phyloP scores from a whole-genome alignment of 1,140 invertebrate genomes.

The Micrasema longulum region DNA sequence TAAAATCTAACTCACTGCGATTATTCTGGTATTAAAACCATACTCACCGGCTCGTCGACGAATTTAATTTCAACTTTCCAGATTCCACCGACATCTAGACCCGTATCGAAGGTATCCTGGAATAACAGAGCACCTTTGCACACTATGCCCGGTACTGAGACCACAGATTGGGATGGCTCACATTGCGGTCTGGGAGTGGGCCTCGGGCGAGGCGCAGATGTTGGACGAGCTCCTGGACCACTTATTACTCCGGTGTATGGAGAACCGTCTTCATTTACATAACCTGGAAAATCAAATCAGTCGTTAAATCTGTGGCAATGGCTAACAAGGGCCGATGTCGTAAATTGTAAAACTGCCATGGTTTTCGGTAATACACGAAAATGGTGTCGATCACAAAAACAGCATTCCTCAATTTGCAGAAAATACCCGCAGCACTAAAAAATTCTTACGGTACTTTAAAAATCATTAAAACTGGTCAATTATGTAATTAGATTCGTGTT shows the following conservation, averaged over 20 bases:
- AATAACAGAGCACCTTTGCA: conserved; percentile 69
- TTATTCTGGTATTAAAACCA: conserved; percentile 21
- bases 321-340: too few species aligned
- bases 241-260: neutral
- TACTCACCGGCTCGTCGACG: conserved; percentile 62
- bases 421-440: too few species aligned
- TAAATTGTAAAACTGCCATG: too few species aligned
- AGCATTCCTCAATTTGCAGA: too few species aligned
- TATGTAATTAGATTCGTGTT: too few species aligned
- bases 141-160: conserved; percentile 59
- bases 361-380: too few species aligned
- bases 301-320: too few species aligned
- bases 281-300: conserved; percentile 22
- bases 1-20: too few species aligned
- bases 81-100: conserved; percentile 60
- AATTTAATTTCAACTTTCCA: conserved; percentile 62
- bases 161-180: conserved; percentile 57
- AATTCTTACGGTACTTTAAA: too few species aligned
- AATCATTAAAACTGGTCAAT: too few species aligned
- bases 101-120: conserved; percentile 66
- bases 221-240: neutral
- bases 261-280: conserved; percentile 42
- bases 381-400: too few species aligned
- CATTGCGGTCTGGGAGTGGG: conserved; percentile 12
- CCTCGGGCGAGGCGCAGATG: conserved; percentile 16